These are phyloP conservation scores for Scotopteryx bipunctaria DNA, from an alignment of 2,888 invertebrate genomes.

Conservation along the genomic window DNA sequence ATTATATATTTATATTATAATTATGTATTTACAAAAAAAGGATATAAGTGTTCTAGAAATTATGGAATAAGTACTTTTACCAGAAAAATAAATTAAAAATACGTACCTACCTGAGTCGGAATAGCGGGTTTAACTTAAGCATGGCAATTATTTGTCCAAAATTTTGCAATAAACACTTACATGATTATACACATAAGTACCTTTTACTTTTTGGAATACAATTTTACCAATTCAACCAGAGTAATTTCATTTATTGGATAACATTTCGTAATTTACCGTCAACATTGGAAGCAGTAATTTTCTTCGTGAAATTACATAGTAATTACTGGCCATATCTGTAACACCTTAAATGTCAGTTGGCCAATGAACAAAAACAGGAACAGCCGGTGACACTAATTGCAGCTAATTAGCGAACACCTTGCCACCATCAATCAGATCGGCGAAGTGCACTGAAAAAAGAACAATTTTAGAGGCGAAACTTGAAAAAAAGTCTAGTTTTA, in stretches of 20 bases:
- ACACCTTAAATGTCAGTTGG: conserved; percentile 22
- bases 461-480: no score
- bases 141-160: no score
- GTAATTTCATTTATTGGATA: conserved; percentile 5
- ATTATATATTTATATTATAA: no score
- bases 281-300: conserved; percentile 7
- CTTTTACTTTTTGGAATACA: neutral
- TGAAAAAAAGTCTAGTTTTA: no score
- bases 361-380: conserved; percentile 4
- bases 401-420: conserved; percentile 22
- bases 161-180: no score
- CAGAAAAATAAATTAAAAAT: no score
- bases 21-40: no score
- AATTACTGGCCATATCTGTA: conserved; percentile 24
- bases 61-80: no score
- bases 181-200: no score
- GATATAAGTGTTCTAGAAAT: no score
- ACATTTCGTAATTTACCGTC: conserved; percentile 7
- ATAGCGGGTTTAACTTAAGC: no score
- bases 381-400: conserved; percentile 12
- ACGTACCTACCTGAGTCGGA: no score
- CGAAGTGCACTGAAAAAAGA: neutral
- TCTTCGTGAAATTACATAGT: conserved; percentile 6
- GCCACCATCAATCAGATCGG: conserved; percentile 37
- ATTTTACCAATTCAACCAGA: conserved; percentile 1